A percentile compares a stretch with the other conserved stretches of the same genome.
phyloP scores from a whole-genome alignment of 2,113 vertebrate species.

The Cromileptes altivelis region DNA sequence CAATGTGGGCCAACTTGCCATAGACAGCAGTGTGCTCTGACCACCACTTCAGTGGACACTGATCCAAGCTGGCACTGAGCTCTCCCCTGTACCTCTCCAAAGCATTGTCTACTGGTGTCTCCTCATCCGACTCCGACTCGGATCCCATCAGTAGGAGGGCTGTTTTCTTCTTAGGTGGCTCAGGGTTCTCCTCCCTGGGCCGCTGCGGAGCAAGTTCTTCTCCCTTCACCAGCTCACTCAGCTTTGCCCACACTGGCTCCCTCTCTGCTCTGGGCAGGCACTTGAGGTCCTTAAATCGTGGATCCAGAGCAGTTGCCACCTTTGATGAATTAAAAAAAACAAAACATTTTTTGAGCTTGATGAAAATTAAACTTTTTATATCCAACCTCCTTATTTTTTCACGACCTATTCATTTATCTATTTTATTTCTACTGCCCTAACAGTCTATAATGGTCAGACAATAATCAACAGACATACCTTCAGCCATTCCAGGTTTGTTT shows the following conservation, averaged over 20 bases:
- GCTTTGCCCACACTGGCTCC: slow-evolving; percentile 6
- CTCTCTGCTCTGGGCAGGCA: slow-evolving; percentile 30
- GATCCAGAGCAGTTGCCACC: neutral
- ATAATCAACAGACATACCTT: neutral
- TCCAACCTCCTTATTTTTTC: neutral
- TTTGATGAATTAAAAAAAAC: neutral
- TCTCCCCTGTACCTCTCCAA: neutral
- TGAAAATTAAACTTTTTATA: neutral
- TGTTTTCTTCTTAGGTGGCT: neutral
- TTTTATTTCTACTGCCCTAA: neutral
- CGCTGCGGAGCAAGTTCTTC: slow-evolving; percentile 4
- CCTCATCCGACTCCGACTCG: neutral
- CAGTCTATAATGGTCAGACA: neutral
- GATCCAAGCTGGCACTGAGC: neutral
- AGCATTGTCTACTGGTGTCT: neutral
- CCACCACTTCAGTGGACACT: neutral
- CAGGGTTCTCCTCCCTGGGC: too few species aligned
- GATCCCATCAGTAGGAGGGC: neutral
- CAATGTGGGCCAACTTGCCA: neutral
- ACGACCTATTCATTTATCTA: neutral
- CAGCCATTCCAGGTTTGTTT: neutral
- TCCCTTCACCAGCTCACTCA: slow-evolving; percentile 25
- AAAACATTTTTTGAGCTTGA: neutral
- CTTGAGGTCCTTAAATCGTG: neutral
- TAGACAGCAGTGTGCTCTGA: neutral